phyloP scores from a whole-genome alignment of 2,888 invertebrate genomes.

The Sarcophaga subvicina region DNA sequence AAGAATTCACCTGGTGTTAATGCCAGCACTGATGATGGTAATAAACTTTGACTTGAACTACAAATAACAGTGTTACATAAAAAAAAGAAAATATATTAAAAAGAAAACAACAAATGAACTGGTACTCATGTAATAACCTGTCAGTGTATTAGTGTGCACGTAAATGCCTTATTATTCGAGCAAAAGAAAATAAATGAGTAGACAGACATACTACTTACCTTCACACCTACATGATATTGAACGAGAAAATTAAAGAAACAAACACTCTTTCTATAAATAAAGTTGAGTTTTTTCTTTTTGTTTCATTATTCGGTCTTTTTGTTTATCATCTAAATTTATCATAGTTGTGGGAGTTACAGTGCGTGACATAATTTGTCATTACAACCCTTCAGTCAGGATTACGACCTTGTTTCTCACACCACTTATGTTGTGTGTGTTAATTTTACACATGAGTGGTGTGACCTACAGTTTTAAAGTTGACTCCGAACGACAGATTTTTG shows the following conservation, averaged over 20 bases:
- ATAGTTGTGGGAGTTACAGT: not conserved
- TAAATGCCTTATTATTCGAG: conserved; percentile 4
- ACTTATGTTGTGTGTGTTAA: no score
- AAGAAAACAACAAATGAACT: not conserved
- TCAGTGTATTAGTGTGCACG: not conserved
- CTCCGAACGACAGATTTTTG: no score
- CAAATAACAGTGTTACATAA: conserved; percentile 44
- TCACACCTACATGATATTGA: not conserved
- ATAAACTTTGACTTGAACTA: conserved; percentile 70
- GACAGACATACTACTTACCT: not conserved
- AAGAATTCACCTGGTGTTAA: conserved; percentile 65
- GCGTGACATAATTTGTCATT: not conserved
- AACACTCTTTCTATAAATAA: conserved; percentile 27
- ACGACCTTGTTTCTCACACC: no score
- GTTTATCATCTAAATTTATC: not conserved
- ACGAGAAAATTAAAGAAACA: conserved; percentile 14
- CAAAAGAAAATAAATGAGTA: conserved; percentile 14
- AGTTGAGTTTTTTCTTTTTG: not conserved
- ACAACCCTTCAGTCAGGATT: no score
- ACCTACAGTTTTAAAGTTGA: no score
- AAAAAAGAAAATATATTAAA: not conserved
- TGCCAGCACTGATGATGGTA: conserved; percentile 65
- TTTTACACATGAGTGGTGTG: no score
- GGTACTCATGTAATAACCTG: not conserved
- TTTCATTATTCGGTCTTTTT: no score